A percentile compares a stretch with the other conserved stretches of the same genome.
Conservation (phyloP, 1,140 invertebrate species). For the Asbolus verrucosus region DNA sequence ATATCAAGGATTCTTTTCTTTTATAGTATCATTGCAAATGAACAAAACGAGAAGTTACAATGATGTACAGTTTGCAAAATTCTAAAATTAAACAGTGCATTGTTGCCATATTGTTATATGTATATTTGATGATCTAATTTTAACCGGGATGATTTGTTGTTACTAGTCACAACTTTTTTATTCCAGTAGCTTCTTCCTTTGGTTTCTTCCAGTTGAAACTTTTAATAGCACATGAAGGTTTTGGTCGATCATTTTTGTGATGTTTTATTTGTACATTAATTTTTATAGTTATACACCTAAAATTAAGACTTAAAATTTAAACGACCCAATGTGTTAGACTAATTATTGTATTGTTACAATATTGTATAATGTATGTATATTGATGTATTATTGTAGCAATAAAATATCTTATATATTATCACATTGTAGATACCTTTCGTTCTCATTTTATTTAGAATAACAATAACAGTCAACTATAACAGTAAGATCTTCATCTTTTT, state of each 20-base stretch:
- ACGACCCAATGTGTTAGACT: constrained; percentile 40
- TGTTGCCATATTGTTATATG: constrained; percentile 15
- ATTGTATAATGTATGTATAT: constrained; percentile 44
- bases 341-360: constrained; percentile 45
- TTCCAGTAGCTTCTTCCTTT: constrained; percentile 29
- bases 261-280: constrained; percentile 45
- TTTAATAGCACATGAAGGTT: too few relatives aligned
- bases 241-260: constrained; percentile 30
- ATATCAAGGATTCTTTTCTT: constrained; percentile 15
- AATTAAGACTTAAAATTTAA: constrained; percentile 24
- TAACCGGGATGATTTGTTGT: background rate
- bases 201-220: constrained; percentile 21
- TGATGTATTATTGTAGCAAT: constrained; percentile 45
- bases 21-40: background rate
- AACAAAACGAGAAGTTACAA: background rate
- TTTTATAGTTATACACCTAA: constrained; percentile 22
- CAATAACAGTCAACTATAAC: too few relatives aligned
- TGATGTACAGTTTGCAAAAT: background rate
- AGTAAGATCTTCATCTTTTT: too few relatives aligned
- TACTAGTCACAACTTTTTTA: constrained; percentile 23
- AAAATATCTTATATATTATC: constrained; percentile 42
- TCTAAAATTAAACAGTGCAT: constrained; percentile 12
- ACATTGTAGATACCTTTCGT: too few relatives aligned
- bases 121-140: background rate
- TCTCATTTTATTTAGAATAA: too few relatives aligned